These are phyloP conservation scores for Bombyx mori DNA, from an alignment of 1,140 invertebrate genomes.

Conservation along the genomic window ASM3026992v2 NC_085130.1:9754001-9754500, in stretches of 20 bases:
- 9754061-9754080: too few relatives aligned
- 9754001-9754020: too few relatives aligned
- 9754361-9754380: constrained; percentile 88
- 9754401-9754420: background rate
- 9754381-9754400: background rate
- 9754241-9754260: constrained; percentile 92
- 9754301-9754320: constrained; percentile 97
- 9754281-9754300: constrained; percentile 96
- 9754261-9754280: constrained; percentile 92
- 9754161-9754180: too few relatives aligned
- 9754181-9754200: too few relatives aligned
- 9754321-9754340: constrained; percentile 90
- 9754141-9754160: too few relatives aligned
- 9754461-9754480: too few relatives aligned
- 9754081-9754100: too few relatives aligned
- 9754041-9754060: too few relatives aligned
- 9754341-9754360: constrained; percentile 91
- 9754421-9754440: background rate
- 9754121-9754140: too few relatives aligned
- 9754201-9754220: background rate
- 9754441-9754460: background rate
- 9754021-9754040: too few relatives aligned
- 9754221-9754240: constrained; percentile 65
- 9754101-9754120: too few relatives aligned
- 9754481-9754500: too few relatives aligned